Base-by-base conservation (phyloP, 2,888 invertebrate genomes). In the Hypomecis punctinalis region DNA sequence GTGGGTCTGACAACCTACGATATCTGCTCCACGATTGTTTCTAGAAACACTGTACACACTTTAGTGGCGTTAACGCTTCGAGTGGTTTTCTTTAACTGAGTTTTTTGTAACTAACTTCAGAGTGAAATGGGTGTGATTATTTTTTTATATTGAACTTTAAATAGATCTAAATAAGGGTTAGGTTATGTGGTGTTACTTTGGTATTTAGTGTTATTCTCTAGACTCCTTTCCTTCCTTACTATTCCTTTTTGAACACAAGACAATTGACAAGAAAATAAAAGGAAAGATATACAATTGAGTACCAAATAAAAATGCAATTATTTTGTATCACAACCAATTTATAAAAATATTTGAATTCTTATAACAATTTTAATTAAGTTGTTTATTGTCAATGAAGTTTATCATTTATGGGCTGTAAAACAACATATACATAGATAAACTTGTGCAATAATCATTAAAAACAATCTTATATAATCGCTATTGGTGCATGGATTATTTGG, bases 61-160 rank as follows among this genome's bases (percentile, higher is more conserved):
- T 52, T 56, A 47, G 43, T 66, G 46, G 55, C 58, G 55, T 55
- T 72, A 70, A 72, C 61, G 67, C 67, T 71, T 67, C 0, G 42
- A 58, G 51, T 63, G 56, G 46, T 55, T 60, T 60, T 55, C 36
- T 35, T 55, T 60, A 62, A 59, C 55, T 6, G 59, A 60, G 42
- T 66, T 61, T 54, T 55, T 66, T 23, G n/a, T 43, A 10, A 51
- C n/a, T 39, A 43, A 70, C 76, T 77, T 73, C 73, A 62, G 57
- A 51, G 35, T 52, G 10, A 6, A 47, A 6, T 66, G n/a, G 7
- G 7, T 49, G 11, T 49, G 23, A 23, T 23, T n/a, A n/a, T 23
- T 23, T 23, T 23, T 23, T 23, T 1, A 23, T 23, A 23, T 23
- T 23, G 23, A 23, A 23, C 23, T 23, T 23, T 23, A 23, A 23